phyloP scores from a whole-genome alignment of 2,113 vertebrate species.

The Scalopus aquaticus region DNA sequence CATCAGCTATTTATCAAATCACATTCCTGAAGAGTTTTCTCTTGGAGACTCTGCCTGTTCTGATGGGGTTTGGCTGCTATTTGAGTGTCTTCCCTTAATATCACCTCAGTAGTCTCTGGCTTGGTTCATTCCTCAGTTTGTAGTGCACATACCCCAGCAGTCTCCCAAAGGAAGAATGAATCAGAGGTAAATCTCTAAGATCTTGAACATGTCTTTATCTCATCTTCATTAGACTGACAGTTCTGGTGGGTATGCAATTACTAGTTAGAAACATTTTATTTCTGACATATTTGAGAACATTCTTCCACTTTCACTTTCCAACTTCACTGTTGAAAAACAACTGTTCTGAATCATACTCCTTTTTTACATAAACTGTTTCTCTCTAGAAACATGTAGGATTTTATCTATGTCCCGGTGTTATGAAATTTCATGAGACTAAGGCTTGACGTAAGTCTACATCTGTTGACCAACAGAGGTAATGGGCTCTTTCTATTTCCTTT shows the following conservation, averaged over 20 bases:
- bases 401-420: neutral
- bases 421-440: neutral
- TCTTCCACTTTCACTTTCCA: neutral
- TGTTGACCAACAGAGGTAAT: neutral
- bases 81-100: neutral
- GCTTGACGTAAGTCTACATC: neutral
- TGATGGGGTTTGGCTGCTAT: neutral
- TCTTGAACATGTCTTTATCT: neutral
- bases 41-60: neutral
- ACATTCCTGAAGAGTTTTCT: neutral
- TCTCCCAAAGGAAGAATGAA: neutral
- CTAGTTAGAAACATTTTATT: neutral
- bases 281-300: neutral
- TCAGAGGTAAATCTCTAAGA: neutral
- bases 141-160: neutral
- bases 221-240: neutral
- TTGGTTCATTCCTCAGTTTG: neutral
- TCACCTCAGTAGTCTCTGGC: neutral
- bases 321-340: slow-evolving; percentile 1
- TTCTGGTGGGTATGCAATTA: neutral
- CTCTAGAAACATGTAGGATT: neutral
- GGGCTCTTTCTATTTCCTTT: neutral
- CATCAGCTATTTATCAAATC: neutral
- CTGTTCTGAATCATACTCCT: neutral
- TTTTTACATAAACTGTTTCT: neutral